These are phyloP conservation scores for Gnathonemus longibarbis DNA, from an alignment of 2,113 vertebrate species.

Conservation along the genomic window DNA sequence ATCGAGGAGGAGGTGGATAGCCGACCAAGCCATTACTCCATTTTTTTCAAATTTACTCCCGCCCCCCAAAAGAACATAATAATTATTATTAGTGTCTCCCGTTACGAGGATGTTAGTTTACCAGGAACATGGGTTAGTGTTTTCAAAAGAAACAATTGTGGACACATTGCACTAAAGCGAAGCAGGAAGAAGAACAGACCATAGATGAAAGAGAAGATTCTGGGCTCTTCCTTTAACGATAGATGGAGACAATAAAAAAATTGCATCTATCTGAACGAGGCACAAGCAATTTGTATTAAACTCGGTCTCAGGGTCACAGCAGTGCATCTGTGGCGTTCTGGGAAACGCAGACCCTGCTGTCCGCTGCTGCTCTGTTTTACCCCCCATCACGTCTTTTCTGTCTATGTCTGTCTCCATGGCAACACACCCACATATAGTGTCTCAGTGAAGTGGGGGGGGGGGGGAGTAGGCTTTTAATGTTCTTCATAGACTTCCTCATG, in stretches of 20 bases:
- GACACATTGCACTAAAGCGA: not conserved
- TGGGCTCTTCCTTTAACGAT: not conserved
- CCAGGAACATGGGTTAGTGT: not conserved
- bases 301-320: not conserved
- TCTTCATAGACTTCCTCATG: not conserved
- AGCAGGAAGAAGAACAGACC: not conserved
- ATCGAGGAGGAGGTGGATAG: not conserved
- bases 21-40: not conserved
- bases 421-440: slow-evolving; percentile 24
- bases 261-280: not conserved
- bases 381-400: slow-evolving; percentile 18
- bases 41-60: not conserved
- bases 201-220: not conserved
- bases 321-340: not conserved
- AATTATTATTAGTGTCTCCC: not conserved
- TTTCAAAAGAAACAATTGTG: not conserved
- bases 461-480: not conserved
- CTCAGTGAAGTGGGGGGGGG: not conserved
- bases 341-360: not conserved
- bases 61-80: not conserved
- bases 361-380: not conserved
- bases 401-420: slow-evolving; percentile 33
- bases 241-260: not conserved
- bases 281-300: no score
- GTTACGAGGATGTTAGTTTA: not conserved